Conservation (phyloP, 2,888 invertebrate species). For the Andrena minutula region DNA sequence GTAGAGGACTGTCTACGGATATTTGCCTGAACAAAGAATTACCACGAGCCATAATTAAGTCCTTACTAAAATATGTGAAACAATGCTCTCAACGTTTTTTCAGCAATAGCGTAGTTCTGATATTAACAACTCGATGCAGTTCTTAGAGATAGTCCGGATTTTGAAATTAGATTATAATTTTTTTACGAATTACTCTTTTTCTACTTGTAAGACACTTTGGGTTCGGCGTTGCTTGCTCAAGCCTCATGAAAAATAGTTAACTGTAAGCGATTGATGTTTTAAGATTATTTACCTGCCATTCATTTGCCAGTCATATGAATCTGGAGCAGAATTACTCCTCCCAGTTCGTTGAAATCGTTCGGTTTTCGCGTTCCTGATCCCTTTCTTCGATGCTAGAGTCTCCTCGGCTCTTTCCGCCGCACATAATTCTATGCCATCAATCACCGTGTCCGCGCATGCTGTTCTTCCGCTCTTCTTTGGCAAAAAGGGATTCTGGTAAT, state of each 20-base stretch:
- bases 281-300: slow-evolving; percentile 76
- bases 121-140: too few relatives aligned
- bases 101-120: too few relatives aligned
- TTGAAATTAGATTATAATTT: too few relatives aligned
- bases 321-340: slow-evolving; percentile 92
- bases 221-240: not conserved
- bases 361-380: slow-evolving; percentile 68
- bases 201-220: too few relatives aligned
- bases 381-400: not conserved
- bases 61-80: not conserved
- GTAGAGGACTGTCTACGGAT: slow-evolving; percentile 86
- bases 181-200: too few relatives aligned
- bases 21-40: slow-evolving; percentile 84
- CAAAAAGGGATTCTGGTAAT: slow-evolving; percentile 87
- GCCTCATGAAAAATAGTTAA: not conserved
- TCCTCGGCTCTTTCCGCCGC: slow-evolving; percentile 48
- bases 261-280: not conserved
- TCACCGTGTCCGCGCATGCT: slow-evolving; percentile 73
- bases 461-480: slow-evolving; percentile 77
- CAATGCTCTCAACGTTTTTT: too few relatives aligned
- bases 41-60: not conserved
- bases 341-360: slow-evolving; percentile 88
- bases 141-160: too few relatives aligned
- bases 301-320: slow-evolving; percentile 87
- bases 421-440: slow-evolving; percentile 62